Evolutionary conservation across 2,113 vertebrate genomes (phyloP), one percentile per base, ranked within the genome.

Genomic region (Meriones unguiculatus): DNA sequence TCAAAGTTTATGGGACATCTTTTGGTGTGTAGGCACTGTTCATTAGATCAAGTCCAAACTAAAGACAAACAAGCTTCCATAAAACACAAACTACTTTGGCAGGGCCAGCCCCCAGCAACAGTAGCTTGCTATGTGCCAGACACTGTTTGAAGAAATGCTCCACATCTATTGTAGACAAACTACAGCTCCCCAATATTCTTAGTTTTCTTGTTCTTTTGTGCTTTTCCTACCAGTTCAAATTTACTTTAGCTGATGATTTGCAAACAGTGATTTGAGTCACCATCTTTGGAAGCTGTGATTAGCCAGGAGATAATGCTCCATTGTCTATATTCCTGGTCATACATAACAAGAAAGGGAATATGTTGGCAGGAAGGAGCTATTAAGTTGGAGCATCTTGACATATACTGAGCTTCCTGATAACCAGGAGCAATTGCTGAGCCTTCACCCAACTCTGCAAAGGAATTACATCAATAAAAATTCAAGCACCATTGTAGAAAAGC

Each of bases 361-460:
- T 0, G 0, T 11, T 14, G 30, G 30, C 11, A 52, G 0, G 12
- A 41, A 81, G 13, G 46, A 30, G 15, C n/a, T 38, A 5, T 77
- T 50, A 69, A 57, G 65, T 0, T 0, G 11, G 87, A 82, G 59
- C 32, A 69, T 32, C 22, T 32, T 32, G n/a, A 57, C 57, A n/a
- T 32, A 7, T 17, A n/a, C 1, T 54, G 20, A 84, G 57, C n/a
- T 84, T 57, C 59, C n/a, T 69, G 35, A 81, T 7, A 52, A 17
- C 59, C 0, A 0, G 67, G 28, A 15, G 28, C 50, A 64, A 7
- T 41, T 38, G 25, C 30, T 6, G 2, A 10, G 38, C 15, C 28
- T 5, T 64, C 30, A 6, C 1, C 59, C 15, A 50, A 59, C 24
- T 64, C 54, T 93, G 17, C 20, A 18, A 12, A 65, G 69, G 54